A percentile compares a stretch with the other conserved stretches of the same genome.
Evolutionary conservation across 2,888 invertebrate genomes (phyloP).

Genomic region (Sinotaia quadrata): DNA sequence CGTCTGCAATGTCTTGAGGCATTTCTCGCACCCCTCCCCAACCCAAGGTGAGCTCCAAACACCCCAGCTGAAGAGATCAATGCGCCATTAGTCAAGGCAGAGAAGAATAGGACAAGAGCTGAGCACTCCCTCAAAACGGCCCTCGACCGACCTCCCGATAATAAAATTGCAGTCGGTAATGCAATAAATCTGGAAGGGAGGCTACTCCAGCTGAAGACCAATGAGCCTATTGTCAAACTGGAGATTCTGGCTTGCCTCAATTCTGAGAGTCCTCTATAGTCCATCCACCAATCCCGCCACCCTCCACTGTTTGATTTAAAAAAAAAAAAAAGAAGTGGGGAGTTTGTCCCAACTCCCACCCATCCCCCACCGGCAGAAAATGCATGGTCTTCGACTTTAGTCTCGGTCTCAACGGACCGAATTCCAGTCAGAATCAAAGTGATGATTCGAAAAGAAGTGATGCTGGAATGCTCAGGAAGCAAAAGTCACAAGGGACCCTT

Average conservation of each 20-base stretch:
- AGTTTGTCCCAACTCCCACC: no score
- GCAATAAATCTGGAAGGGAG: conserved; percentile 5
- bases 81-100: conserved; percentile 33
- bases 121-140: conserved; percentile 11
- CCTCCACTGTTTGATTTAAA: background rate
- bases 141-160: conserved; percentile 22
- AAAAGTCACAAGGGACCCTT: no score
- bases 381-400: no score
- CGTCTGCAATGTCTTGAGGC: background rate
- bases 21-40: background rate
- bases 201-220: background rate
- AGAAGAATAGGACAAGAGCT: conserved; percentile 8
- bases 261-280: background rate
- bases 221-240: background rate
- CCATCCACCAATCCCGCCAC: background rate
- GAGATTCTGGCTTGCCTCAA: background rate
- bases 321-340: no score
- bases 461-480: no score
- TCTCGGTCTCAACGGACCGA: no score
- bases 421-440: no score
- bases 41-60: background rate
- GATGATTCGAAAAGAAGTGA: no score
- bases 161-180: conserved; percentile 32
- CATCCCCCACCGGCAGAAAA: no score
- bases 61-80: conserved; percentile 36